Evolutionary conservation across 35 echinoderm and acorn worm species (phyloP), one percentile per base, ranked within the genome.

Genomic region (Holothuria glaberrima): DNA sequence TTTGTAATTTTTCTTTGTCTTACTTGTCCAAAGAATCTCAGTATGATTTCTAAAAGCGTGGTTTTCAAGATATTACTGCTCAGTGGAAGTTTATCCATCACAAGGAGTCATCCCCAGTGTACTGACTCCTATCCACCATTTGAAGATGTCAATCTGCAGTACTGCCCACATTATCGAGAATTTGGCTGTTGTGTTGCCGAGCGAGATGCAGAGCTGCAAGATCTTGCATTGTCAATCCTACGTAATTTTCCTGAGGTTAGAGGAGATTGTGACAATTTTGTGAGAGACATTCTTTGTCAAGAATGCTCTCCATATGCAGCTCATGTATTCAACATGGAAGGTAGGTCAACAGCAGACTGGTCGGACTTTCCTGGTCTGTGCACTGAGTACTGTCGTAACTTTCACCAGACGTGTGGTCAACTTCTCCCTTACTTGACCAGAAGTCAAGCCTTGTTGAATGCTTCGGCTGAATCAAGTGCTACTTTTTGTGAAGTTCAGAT

Each of bases 281-380:
- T 94, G 20, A 86, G 87, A 57, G 95, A 94, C n/a, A 90, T n/a
- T n/a, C n/a, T n/a, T n/a, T n/a, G n/a, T n/a, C n/a, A n/a, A n/a
- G n/a, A n/a, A n/a, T n/a, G n/a, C n/a, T n/a, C n/a, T n/a, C n/a
- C n/a, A n/a, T n/a, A n/a, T n/a, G n/a, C n/a, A n/a, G n/a, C n/a
- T n/a, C n/a, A n/a, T n/a, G n/a, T n/a, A n/a, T n/a, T n/a, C n/a
- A n/a, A n/a, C n/a, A n/a, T n/a, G n/a, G n/a, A n/a, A n/a, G n/a
- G n/a, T n/a, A n/a, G n/a, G n/a, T n/a, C n/a, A n/a, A n/a, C n/a
- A n/a, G n/a, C n/a, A 94, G 76, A 75, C 22, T 86, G 82, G 82
- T 19, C 83, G 4, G 50, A 86, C 44, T 89, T 94, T 52, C 96
- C 96, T n/a, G 96, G 96, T 30, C 93, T 98, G 17, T 98, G 96